Percentiles rank a stretch among this genome's conserved stretches.
phyloP scores from a whole-genome alignment of 2,113 vertebrate species.

The Heterochromis multidens region DNA sequence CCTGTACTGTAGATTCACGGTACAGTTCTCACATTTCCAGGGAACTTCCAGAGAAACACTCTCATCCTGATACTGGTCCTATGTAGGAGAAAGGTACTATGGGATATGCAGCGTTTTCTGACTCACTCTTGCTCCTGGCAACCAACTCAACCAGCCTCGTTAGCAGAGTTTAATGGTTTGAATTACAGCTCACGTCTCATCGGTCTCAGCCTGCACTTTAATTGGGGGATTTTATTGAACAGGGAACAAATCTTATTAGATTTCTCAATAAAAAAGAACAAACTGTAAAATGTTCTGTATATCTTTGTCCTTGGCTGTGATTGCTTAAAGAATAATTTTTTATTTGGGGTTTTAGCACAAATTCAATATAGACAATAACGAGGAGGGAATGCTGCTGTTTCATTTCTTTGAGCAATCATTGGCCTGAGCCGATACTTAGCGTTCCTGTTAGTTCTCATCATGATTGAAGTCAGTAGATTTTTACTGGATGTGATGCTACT shows the following conservation, averaged over 20 bases:
- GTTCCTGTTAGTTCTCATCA: background rate
- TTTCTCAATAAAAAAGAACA: constrained; percentile 41
- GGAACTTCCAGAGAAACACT: background rate
- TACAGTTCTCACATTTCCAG: background rate
- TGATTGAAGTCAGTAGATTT: background rate
- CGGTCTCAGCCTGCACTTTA: constrained; percentile 17
- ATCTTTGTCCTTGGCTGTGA: background rate
- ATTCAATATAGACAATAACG: background rate
- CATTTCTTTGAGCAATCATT: background rate
- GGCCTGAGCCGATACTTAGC: background rate
- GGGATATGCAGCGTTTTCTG: background rate
- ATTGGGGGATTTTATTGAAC: constrained; percentile 46
- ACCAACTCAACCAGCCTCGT: constrained; percentile 27
- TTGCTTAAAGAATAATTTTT: background rate
- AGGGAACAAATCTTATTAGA: constrained; percentile 40
- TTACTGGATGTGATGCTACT: background rate
- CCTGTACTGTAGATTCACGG: background rate
- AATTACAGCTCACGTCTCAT: constrained; percentile 39
- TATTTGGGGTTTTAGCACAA: background rate
- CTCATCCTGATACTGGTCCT: background rate
- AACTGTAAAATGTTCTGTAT: constrained; percentile 23
- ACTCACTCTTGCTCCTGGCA: background rate
- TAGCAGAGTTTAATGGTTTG: constrained; percentile 47
- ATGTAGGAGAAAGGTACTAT: background rate
- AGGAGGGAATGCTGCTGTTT: background rate